These are phyloP conservation scores for Parotocinclus haroldoi DNA, from an alignment of 2,797 vertebrate species.

Conservation along the genomic window DNA sequence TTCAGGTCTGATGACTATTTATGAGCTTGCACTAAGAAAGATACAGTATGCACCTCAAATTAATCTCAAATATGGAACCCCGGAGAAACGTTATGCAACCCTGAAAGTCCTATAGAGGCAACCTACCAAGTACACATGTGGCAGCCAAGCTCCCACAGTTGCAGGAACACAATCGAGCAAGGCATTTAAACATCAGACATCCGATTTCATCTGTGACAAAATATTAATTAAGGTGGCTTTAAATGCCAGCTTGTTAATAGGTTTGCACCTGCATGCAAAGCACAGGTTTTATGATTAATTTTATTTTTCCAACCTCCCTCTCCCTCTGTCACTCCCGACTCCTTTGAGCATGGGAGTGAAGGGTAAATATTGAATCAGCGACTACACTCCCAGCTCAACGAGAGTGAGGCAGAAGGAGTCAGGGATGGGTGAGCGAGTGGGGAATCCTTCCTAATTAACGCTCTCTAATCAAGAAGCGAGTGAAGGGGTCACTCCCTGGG, in stretches of 20 bases:
- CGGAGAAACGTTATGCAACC: no score
- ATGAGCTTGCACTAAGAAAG: no score
- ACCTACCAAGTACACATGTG: neutral
- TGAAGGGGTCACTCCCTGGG: conserved; percentile 91
- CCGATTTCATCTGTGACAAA: conserved; percentile 81
- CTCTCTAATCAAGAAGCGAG: conserved; percentile 94
- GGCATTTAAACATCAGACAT: conserved; percentile 86
- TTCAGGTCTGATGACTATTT: no score
- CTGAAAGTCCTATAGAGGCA: no score
- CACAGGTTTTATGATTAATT: conserved; percentile 79
- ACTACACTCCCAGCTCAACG: conserved; percentile 80
- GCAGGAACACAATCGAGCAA: conserved; percentile 70
- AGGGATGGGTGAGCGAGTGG: conserved; percentile 68
- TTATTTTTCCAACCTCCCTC: conserved; percentile 59
- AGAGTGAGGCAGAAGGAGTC: conserved; percentile 76
- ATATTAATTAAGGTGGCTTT: conserved; percentile 88
- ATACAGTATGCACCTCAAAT: no score
- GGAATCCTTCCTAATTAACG: conserved; percentile 96
- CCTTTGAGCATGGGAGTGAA: conserved; percentile 92
- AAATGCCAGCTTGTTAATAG: conserved; percentile 99
- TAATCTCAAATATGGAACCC: no score
- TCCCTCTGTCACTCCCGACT: conserved; percentile 74
- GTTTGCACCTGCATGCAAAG: conserved; percentile 92
- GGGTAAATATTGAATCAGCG: conserved; percentile 99
- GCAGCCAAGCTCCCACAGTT: conserved; percentile 65